phyloP scores from a whole-genome alignment of 2,797 vertebrate genomes.

The Heliangelus exortis region DNA sequence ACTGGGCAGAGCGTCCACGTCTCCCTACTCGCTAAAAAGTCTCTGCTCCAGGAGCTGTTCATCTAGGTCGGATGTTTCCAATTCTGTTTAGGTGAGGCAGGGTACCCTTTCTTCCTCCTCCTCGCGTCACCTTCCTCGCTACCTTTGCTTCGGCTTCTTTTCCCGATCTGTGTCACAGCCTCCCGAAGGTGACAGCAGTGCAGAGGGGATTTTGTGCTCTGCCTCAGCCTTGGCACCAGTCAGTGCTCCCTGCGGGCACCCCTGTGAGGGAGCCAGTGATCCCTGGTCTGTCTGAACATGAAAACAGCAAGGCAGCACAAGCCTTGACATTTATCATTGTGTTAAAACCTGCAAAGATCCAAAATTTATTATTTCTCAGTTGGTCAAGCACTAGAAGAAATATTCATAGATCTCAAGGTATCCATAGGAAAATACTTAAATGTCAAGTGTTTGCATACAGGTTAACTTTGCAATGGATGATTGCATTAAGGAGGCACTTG shows the following conservation, averaged over 20 bases:
- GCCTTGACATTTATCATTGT: neutral
- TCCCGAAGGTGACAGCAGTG: neutral
- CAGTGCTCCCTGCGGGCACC: neutral
- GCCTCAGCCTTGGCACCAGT: neutral
- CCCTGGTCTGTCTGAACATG: fast-evolving
- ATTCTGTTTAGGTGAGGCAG: neutral
- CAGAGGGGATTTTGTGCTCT: neutral
- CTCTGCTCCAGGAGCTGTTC: neutral
- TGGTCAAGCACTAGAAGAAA: neutral
- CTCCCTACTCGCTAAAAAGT: neutral
- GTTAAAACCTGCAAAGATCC: neutral
- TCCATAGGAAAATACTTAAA: neutral
- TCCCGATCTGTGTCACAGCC: too few relatives aligned
- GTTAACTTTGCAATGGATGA: slow-evolving; percentile 6
- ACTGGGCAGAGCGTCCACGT: neutral
- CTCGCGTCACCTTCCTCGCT: neutral
- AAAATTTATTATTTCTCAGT: neutral
- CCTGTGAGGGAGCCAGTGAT: neutral
- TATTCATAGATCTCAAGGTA: neutral
- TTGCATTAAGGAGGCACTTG: neutral
- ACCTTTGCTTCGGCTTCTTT: neutral
- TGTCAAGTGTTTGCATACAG: neutral
- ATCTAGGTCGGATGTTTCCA: neutral
- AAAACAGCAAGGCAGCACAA: neutral
- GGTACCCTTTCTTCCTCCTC: neutral